phyloP scores from a whole-genome alignment of 35 echinoderm and acorn worm species.

The Ophiothrix spiculata region DNA sequence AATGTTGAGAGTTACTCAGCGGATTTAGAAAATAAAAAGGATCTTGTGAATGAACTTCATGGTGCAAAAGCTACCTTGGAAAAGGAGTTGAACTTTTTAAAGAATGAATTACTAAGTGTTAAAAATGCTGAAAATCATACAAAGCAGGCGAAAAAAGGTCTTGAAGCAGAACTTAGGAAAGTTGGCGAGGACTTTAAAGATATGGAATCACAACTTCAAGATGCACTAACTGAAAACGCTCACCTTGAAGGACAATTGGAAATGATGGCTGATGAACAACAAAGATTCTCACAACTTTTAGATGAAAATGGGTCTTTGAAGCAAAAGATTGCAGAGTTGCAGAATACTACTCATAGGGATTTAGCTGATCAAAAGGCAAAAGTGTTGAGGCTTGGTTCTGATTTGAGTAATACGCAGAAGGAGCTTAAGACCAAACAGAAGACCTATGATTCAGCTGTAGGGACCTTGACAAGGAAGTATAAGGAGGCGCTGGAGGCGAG shows the following conservation, averaged over 20 bases:
- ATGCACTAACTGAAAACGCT: slow-evolving; percentile 68
- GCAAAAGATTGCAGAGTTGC: slow-evolving; percentile 39
- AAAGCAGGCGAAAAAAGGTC: slow-evolving; percentile 17
- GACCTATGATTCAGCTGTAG: slow-evolving; percentile 39
- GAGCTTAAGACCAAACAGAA: slow-evolving; percentile 76
- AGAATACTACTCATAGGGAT: slow-evolving; percentile 67
- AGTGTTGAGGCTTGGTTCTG: slow-evolving; percentile 48
- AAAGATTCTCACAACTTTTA: slow-evolving; percentile 55
- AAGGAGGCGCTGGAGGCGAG: slow-evolving; percentile 62
- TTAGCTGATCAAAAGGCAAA: slow-evolving; percentile 76
- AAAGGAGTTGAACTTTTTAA: slow-evolving; percentile 26
- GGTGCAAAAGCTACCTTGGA: slow-evolving; percentile 37
- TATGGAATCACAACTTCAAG: slow-evolving; percentile 66
- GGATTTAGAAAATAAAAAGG: slow-evolving; percentile 45
- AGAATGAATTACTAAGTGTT: slow-evolving; percentile 18
- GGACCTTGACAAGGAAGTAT: slow-evolving; percentile 43
- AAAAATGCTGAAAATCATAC: slow-evolving; percentile 20
- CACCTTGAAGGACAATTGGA: slow-evolving; percentile 92
- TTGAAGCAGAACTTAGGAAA: slow-evolving; percentile 40
- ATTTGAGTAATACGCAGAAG: slow-evolving; percentile 68
- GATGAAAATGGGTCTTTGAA: slow-evolving; percentile 74
- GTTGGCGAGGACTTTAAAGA: slow-evolving; percentile 37
- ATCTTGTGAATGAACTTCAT: slow-evolving; percentile 49
- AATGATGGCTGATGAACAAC: slow-evolving; percentile 75
- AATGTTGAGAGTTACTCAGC: slow-evolving; percentile 50